Evolutionary conservation across 2,797 vertebrate species (phyloP).

Genomic region (Danio tinwini): DNA sequence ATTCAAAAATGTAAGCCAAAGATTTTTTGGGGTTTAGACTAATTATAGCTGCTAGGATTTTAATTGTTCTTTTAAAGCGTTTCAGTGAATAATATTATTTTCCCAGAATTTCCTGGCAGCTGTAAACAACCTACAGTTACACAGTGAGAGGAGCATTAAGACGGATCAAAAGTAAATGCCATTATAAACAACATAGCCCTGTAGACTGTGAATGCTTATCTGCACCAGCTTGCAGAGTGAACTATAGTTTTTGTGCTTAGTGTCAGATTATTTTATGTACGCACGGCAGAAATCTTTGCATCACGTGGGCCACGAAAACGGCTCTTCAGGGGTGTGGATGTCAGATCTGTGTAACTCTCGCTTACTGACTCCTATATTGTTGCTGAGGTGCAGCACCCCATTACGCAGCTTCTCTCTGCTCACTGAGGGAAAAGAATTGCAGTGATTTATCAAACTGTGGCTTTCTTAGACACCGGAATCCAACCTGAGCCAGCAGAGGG

Average conservation of each 20-base stretch:
- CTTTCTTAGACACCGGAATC: conserved; percentile 53
- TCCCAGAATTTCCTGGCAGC: background rate
- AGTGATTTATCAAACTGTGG: conserved; percentile 59
- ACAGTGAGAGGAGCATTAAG: background rate
- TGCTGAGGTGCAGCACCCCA: conserved; percentile 21
- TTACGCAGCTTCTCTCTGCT: conserved; percentile 18
- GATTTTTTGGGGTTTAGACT: background rate
- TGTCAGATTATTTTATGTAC: background rate
- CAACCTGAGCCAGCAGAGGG: conserved; percentile 37
- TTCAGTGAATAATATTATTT: background rate
- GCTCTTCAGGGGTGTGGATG: conserved; percentile 7
- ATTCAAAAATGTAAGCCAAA: too few species aligned
- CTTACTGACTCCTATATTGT: conserved; percentile 35
- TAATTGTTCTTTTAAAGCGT: background rate
- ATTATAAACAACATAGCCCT: background rate
- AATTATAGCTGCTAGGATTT: background rate
- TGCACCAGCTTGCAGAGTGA: conserved; percentile 6
- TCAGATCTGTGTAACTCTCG: conserved; percentile 12
- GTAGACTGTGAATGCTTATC: background rate
- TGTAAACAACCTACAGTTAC: background rate
- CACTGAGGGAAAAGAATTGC: conserved; percentile 42
- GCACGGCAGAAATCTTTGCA: conserved; percentile 1
- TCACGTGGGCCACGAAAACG: background rate
- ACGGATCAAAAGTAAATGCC: background rate
- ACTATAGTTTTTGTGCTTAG: background rate